These are phyloP conservation scores for Pempheris klunzingeri DNA, from an alignment of 2,797 vertebrate species.

Conservation along the genomic window DNA sequence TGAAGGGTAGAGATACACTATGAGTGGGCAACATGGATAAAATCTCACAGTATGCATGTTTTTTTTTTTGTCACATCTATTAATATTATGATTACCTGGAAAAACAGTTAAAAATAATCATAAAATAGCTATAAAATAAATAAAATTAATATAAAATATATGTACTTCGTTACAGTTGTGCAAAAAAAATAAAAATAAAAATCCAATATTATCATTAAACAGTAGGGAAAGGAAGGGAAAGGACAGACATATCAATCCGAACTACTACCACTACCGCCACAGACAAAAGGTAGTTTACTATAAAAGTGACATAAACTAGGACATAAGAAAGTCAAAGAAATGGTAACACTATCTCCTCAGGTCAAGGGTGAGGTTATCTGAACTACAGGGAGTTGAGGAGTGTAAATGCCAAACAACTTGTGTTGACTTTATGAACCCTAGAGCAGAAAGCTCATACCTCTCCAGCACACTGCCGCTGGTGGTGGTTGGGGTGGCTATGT, in stretches of 20 bases:
- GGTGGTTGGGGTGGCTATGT: slow-evolving; percentile 88
- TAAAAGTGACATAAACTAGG: not conserved
- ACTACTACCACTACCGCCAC: too few species aligned
- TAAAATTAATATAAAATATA: slow-evolving; percentile 1
- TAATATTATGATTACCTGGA: not conserved
- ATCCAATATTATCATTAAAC: not conserved
- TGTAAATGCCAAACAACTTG: slow-evolving; percentile 5
- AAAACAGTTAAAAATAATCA: not conserved
- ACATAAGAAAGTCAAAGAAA: slow-evolving; percentile 18
- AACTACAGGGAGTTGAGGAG: not conserved
- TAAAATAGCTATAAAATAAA: too few species aligned
- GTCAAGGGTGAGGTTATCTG: not conserved
- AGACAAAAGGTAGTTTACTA: not conserved
- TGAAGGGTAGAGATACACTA: slow-evolving; percentile 27
- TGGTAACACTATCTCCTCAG: not conserved
- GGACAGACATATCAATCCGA: not conserved
- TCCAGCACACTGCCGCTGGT: slow-evolving; percentile 93
- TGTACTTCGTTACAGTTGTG: not conserved
- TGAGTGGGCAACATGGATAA: not conserved
- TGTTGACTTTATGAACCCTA: not conserved
- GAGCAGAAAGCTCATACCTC: slow-evolving; percentile 86
- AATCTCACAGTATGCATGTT: slow-evolving; percentile 1
- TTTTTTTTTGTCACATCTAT: not conserved
- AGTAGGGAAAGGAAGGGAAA: not conserved
- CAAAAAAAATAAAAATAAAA: slow-evolving; percentile 6